Evolutionary conservation across 2,888 invertebrate species (phyloP).

Genomic region (Yponomeuta cagnagella): DNA sequence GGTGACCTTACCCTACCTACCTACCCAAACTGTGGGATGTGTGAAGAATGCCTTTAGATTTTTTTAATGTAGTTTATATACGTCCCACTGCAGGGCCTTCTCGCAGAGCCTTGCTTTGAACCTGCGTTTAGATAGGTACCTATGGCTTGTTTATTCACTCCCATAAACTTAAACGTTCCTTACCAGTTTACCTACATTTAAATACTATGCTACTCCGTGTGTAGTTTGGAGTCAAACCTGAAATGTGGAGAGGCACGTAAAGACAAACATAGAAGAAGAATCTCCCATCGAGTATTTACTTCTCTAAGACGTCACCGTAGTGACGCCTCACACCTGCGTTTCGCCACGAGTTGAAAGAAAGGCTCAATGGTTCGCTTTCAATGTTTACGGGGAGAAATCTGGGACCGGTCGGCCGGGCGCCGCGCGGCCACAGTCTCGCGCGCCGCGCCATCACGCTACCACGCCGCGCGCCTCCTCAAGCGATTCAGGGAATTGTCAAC

Average conservation of each 20-base stretch:
- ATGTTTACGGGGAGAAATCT: slow-evolving; percentile 74
- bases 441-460: slow-evolving; percentile 29
- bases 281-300: neutral
- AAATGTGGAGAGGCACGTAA: neutral
- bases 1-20: too few species aligned
- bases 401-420: slow-evolving; percentile 47
- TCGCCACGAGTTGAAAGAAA: slow-evolving; percentile 62
- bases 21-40: too few species aligned
- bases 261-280: neutral
- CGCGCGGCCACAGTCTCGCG: slow-evolving; percentile 40
- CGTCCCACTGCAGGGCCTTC: too few species aligned
- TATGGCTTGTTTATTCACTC: too few species aligned
- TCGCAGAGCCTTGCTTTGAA: too few species aligned
- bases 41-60: too few species aligned
- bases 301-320: neutral
- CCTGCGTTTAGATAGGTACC: too few species aligned
- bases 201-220: too few species aligned
- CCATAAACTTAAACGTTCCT: too few species aligned
- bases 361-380: slow-evolving; percentile 62
- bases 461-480: slow-evolving; percentile 19
- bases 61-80: too few species aligned
- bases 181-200: too few species aligned
- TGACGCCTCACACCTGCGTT: slow-evolving; percentile 38
- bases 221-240: too few species aligned
- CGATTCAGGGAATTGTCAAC: slow-evolving; percentile 23